These are phyloP conservation scores for Chymomyza fuscimana DNA, from an alignment of 2,888 invertebrate genomes.

Conservation along the genomic window DNA sequence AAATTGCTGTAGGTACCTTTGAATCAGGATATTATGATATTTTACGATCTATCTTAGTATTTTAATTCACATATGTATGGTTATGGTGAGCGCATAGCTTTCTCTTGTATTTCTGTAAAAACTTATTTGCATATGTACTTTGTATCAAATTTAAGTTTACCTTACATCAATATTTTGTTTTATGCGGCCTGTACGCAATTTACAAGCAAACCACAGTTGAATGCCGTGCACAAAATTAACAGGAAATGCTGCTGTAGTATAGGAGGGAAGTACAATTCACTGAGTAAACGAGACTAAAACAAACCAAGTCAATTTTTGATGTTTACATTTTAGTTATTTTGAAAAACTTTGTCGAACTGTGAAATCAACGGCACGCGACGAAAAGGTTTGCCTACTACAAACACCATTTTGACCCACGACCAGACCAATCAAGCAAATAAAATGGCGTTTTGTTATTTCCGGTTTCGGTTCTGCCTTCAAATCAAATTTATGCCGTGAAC, in stretches of 20 bases:
- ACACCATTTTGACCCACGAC: slow-evolving; percentile 6
- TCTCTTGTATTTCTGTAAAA: too few relatives aligned
- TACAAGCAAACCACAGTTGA: slow-evolving; percentile 1
- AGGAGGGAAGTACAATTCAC: neutral
- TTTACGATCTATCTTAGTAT: too few relatives aligned
- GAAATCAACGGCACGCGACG: slow-evolving; percentile 51
- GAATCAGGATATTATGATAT: too few relatives aligned
- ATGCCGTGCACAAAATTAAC: neutral
- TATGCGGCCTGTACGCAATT: slow-evolving; percentile 5
- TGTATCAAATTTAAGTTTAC: neutral
- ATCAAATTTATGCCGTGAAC: slow-evolving; percentile 7
- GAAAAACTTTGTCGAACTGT: slow-evolving; percentile 32
- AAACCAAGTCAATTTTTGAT: neutral
- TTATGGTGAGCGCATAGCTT: too few relatives aligned
- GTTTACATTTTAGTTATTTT: neutral
- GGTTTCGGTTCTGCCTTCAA: slow-evolving; percentile 24
- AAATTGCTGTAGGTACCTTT: too few relatives aligned
- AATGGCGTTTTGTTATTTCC: slow-evolving; percentile 59
- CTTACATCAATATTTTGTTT: neutral
- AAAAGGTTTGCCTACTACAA: neutral
- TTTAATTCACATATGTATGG: too few relatives aligned
- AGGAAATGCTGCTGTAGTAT: neutral
- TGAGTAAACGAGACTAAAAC: neutral
- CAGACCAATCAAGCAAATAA: slow-evolving; percentile 51
- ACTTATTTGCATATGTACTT: too few relatives aligned